Base-by-base conservation (phyloP, 2,888 invertebrate species). In the Orthonevra nobilis region DNA sequence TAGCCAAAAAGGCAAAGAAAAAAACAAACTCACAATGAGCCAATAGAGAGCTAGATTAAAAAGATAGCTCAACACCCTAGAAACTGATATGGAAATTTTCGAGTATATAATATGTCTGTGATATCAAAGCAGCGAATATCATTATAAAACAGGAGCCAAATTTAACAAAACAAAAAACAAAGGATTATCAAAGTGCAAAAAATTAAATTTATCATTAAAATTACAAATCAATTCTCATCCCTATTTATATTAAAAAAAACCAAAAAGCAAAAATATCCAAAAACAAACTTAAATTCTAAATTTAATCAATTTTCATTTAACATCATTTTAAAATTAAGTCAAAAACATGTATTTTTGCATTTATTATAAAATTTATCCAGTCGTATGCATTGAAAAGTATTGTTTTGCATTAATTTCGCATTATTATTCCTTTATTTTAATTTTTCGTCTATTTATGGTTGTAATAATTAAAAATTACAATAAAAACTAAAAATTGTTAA, bases 111-210 rank as follows among this genome's bases (percentile, higher is more conserved):
- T 50, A 20, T n/a, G 52, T 69, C 74, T 81, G 68, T 74, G 74
- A 74, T 74, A 74, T 58, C 61, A 66, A 61, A 12, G n/a, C n/a
- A 66, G 66, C 73, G 42, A 72, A 72, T 69, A 69, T 69, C 69
- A 69, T 69, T 23, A 23, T 26, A 15, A 40, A 46, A 56, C 42
- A 69, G 52, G 46, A 70, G 61, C 46, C 26, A 20, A 28, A 40
- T 14, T 30, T 28, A 34, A 34, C 44, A 60, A 46, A 28, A 44
- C 3, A 10, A 12, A 17, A 40, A 15, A 40, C 14, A 19, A 23
- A 66, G n/a, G n/a, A n/a, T n/a, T n/a, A n/a, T n/a, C n/a, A n/a
- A n/a, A n/a, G n/a, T n/a, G n/a, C n/a, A n/a, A n/a, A n/a, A 9
- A 2, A 9, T 10, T 40, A 40, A 34, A 44, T 46, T 15, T 56